phyloP scores from a whole-genome alignment of 2,797 vertebrate genomes.

The Prionace glauca region DNA sequence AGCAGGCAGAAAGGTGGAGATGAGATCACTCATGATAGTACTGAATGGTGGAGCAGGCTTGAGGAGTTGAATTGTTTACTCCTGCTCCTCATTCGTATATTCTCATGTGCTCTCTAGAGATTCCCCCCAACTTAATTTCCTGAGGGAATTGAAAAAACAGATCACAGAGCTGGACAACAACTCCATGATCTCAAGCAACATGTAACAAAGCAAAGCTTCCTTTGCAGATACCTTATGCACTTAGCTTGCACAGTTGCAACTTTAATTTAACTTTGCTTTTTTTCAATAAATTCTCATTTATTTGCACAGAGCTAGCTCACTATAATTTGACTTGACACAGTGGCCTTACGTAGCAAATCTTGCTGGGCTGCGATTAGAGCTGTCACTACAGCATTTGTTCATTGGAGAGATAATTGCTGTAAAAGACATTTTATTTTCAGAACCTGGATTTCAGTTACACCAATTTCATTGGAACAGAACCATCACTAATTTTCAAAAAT shows the following conservation, averaged over 20 bases:
- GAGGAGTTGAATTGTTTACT: too few relatives aligned
- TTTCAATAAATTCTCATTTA: constrained; percentile 23
- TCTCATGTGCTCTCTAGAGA: not conserved
- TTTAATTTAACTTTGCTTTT: not conserved
- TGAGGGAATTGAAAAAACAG: not conserved
- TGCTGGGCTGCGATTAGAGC: constrained; percentile 27
- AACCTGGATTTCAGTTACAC: constrained; percentile 10
- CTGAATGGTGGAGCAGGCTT: too few relatives aligned
- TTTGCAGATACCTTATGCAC: not conserved
- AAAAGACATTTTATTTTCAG: constrained; percentile 18
- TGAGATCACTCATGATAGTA: too few relatives aligned
- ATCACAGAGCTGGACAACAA: not conserved
- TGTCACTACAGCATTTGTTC: constrained; percentile 30
- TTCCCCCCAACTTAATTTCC: not conserved
- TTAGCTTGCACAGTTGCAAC: not conserved
- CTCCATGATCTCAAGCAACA: not conserved
- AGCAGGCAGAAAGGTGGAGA: too few relatives aligned
- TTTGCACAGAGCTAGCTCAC: not conserved
- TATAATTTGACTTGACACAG: constrained; percentile 25
- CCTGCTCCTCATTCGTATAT: too few relatives aligned
- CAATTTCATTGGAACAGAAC: constrained; percentile 15
- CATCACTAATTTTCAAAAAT: constrained; percentile 21
- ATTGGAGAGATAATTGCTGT: constrained; percentile 36
- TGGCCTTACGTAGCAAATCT: constrained; percentile 12
- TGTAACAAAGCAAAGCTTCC: not conserved